Evolutionary conservation across 92 coral and sea anemone genomes (phyloP).

Genomic region (Hydrozoanthus gracilis): DNA sequence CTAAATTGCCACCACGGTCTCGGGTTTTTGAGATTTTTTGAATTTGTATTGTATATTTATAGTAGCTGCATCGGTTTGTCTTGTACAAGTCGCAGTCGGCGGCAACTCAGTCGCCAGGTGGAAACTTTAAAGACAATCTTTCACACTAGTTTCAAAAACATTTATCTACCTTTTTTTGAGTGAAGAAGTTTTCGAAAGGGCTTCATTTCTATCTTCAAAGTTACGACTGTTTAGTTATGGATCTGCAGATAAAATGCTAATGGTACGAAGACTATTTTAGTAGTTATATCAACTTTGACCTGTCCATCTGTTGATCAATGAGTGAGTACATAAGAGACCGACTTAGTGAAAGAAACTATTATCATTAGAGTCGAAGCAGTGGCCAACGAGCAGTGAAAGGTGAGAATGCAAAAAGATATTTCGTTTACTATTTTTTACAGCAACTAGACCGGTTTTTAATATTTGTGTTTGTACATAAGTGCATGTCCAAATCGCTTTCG

Average conservation of each 20-base stretch:
- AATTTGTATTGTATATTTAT: too few species aligned
- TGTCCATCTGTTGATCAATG: neutral
- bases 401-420: neutral
- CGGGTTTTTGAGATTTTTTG: neutral
- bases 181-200: neutral
- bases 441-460: neutral
- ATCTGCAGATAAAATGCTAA: neutral
- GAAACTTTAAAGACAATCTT: neutral
- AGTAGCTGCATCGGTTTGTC: neutral
- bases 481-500: too few species aligned
- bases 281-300: neutral
- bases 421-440: neutral
- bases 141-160: neutral
- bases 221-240: neutral
- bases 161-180: neutral
- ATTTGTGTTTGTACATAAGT: too few species aligned
- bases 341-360: neutral
- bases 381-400: neutral
- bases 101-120: neutral
- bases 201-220: neutral
- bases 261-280: too few species aligned
- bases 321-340: neutral
- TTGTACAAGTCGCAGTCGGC: neutral
- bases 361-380: neutral
- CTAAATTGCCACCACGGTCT: neutral